Percentiles rank a stretch among this genome's conserved stretches.
These are phyloP conservation scores for Philereme transversata DNA, from an alignment of 2,888 invertebrate genomes.

Conservation along the genomic window DNA sequence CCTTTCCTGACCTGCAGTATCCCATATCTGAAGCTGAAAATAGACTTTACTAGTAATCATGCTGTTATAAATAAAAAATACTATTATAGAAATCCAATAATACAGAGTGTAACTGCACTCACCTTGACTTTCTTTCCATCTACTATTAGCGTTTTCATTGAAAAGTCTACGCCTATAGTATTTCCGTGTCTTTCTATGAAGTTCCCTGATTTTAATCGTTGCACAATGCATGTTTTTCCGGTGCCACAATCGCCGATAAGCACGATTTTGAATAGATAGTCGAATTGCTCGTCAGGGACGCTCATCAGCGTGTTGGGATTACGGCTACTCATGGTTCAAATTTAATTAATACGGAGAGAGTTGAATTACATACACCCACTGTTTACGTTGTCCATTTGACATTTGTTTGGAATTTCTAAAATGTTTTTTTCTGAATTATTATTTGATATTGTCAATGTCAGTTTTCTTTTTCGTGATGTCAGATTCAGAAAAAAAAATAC, in stretches of 20 bases:
- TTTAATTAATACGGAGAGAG: slow-evolving; percentile 43
- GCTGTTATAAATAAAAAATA: slow-evolving; percentile 8
- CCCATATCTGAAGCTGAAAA: slow-evolving; percentile 95
- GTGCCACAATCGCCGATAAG: slow-evolving; percentile 96
- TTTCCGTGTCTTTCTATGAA: slow-evolving; percentile 97
- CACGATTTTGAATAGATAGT: slow-evolving; percentile 97
- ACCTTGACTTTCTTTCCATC: slow-evolving; percentile 98
- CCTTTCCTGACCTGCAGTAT: slow-evolving; percentile 98
- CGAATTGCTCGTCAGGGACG: slow-evolving; percentile 92
- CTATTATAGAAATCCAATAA: slow-evolving; percentile 43
- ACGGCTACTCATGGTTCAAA: slow-evolving; percentile 86
- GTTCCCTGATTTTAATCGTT: slow-evolving; percentile 97
- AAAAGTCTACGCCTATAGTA: slow-evolving; percentile 99
- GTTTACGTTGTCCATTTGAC: slow-evolving; percentile 65
- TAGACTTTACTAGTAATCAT: slow-evolving; percentile 3
- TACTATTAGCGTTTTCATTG: slow-evolving; percentile 97
- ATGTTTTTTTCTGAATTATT: too few species aligned
- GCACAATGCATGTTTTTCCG: slow-evolving; percentile 97
- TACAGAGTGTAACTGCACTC: slow-evolving; percentile 48
- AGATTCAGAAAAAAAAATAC: too few species aligned
- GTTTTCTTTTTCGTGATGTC: too few species aligned
- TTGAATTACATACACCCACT: slow-evolving; percentile 36
- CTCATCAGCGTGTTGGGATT: slow-evolving; percentile 91
- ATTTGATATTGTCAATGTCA: too few species aligned
- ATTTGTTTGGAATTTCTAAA: slow-evolving; percentile 29